These are phyloP conservation scores for Steromphala cineraria DNA, from an alignment of 2,888 invertebrate species.

Conservation along the genomic window DNA sequence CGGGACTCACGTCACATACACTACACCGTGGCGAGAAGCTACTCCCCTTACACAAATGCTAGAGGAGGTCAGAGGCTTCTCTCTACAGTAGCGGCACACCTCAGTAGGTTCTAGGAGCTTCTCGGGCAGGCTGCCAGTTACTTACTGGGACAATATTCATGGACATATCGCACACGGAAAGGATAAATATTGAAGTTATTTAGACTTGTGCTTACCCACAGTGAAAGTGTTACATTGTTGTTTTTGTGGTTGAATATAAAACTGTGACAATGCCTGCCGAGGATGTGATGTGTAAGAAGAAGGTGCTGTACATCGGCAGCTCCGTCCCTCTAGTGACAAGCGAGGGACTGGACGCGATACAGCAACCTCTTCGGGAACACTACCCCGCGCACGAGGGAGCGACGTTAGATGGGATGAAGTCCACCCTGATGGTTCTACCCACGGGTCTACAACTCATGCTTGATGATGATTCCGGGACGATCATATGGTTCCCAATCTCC, in stretches of 20 bases:
- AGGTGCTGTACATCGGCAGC: slow-evolving; percentile 74
- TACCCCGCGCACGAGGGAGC: slow-evolving; percentile 62
- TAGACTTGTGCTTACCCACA: no score
- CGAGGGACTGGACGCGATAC: slow-evolving; percentile 71
- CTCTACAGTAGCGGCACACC: not conserved
- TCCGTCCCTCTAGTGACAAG: slow-evolving; percentile 71
- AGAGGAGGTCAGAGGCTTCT: slow-evolving; percentile 19
- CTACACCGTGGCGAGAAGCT: not conserved
- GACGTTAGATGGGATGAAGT: slow-evolving; percentile 75
- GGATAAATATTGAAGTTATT: no score
- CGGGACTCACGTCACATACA: not conserved
- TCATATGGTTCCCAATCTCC: slow-evolving; percentile 72
- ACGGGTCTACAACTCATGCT: slow-evolving; percentile 95
- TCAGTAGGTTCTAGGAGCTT: not conserved
- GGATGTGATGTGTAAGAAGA: slow-evolving; percentile 55
- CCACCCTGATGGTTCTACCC: slow-evolving; percentile 97
- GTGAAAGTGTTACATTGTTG: no score
- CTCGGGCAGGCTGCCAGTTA: not conserved
- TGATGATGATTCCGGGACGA: slow-evolving; percentile 60
- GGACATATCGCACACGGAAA: not conserved
- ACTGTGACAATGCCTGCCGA: slow-evolving; percentile 42
- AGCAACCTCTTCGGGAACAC: slow-evolving; percentile 66
- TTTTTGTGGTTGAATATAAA: not conserved
- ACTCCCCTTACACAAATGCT: slow-evolving; percentile 30
- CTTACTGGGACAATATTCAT: not conserved